These are phyloP conservation scores for Manis pentadactyla DNA, from an alignment of 2,797 vertebrate species.

Conservation along the genomic window DNA sequence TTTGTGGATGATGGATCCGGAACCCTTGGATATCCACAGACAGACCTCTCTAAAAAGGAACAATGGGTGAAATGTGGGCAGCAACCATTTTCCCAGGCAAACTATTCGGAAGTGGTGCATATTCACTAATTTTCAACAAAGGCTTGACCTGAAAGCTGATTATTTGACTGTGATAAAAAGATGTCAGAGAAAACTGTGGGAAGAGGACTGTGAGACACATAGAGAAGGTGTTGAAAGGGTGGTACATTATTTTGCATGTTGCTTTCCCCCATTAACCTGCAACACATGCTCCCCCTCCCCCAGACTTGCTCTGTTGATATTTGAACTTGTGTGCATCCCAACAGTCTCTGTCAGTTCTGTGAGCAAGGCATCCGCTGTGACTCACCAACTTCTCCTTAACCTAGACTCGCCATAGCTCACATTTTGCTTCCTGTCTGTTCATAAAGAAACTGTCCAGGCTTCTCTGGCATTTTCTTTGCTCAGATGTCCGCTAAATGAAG, in stretches of 20 bases:
- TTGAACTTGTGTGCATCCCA: neutral
- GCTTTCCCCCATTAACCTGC: neutral
- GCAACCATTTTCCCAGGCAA: neutral
- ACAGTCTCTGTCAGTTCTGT: neutral
- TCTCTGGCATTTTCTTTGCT: constrained; percentile 47
- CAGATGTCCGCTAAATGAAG: constrained; percentile 62
- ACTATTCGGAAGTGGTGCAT: neutral
- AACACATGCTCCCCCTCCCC: neutral
- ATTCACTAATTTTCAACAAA: neutral
- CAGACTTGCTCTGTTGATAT: neutral
- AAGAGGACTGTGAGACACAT: neutral
- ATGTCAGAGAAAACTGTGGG: neutral
- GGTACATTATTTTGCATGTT: neutral
- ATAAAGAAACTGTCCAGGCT: constrained; percentile 28
- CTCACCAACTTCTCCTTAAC: neutral
- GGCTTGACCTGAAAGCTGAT: neutral
- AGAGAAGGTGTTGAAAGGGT: neutral
- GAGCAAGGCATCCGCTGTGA: rapidly evolving
- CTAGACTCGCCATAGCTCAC: neutral
- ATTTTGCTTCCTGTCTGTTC: constrained; percentile 34
- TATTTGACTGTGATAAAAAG: neutral
- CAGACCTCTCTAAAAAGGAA: neutral
- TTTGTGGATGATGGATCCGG: neutral
- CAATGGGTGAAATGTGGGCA: neutral
- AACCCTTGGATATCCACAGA: neutral